Evolutionary conservation across 2,888 invertebrate genomes (phyloP), one percentile per base, ranked within the genome.

Genomic region (Atrina japonica): DNA sequence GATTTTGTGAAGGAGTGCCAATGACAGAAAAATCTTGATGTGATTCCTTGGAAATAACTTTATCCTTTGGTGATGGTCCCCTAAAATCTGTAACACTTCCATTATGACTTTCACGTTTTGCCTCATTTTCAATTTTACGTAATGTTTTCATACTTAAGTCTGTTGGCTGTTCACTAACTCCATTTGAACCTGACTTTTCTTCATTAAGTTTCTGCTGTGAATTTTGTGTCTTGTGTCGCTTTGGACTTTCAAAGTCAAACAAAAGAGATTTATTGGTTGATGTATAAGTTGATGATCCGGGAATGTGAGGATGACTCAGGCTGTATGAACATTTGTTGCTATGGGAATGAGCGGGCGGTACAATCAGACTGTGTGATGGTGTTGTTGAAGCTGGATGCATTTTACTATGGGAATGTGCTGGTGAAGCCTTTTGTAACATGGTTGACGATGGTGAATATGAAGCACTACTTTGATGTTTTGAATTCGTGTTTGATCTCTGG

Each of bases 91-190:
- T 35, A 5, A 35, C 35, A 35, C 35, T 35, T 5, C 35, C 35
- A 35, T 35, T 35, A 11, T 35, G 35, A 14, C 56, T 56, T 40
- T 56, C 56, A 7, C 40, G 56, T 21, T 56, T 56, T 18, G 40
- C 35, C 40, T 21, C 21, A 35, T 35, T 21, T 40, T 40, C 56
- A 3, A 23, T 41, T 52, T 73, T 78, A 47, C 77, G 64, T 50
- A 83, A 64, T 16, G 85, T 83, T 70, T 84, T 86, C 83, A 86
- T 82, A 73, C 86, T 86, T 30, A 85, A 73, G 63, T 86, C 86
- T 29, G 72, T 71, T 9, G 82, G 82, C 55, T 80, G 71, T 40
- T 82, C 82, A 53, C 58, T 50, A 23, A 64, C 35, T 25, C 21
- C 27, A 45, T 41, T 40, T 30, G 49, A 23, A 43, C 35, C 27